Conservation (phyloP, 2,888 invertebrate species). For the Choreutis nemorana region DNA sequence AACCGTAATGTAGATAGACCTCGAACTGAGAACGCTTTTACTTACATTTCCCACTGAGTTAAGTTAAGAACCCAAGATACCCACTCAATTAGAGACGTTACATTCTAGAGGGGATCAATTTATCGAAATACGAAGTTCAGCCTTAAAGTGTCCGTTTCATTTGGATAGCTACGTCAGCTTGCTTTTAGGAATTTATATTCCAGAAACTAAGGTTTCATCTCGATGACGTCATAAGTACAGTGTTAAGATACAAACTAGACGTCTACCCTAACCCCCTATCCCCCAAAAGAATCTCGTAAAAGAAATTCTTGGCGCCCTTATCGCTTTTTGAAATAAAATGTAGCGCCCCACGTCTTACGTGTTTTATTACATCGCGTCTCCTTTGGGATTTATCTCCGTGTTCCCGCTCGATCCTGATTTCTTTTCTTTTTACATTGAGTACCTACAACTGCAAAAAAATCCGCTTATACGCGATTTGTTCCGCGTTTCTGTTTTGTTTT, state of each 20-base stretch:
- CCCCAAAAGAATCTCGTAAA: slow-evolving; percentile 56
- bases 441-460: slow-evolving; percentile 35
- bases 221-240: too few species aligned
- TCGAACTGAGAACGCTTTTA: slow-evolving; percentile 13
- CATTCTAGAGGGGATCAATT: too few species aligned
- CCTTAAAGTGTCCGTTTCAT: too few species aligned
- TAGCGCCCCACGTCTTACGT: slow-evolving; percentile 55
- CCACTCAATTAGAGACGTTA: too few species aligned
- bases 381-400: slow-evolving; percentile 59
- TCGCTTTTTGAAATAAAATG: slow-evolving; percentile 65
- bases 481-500: slow-evolving; percentile 25
- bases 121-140: too few species aligned
- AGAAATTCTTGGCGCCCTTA: slow-evolving; percentile 61
- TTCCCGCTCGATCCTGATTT: slow-evolving; percentile 22
- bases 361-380: slow-evolving; percentile 59
- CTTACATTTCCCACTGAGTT: slow-evolving; percentile 2
- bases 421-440: slow-evolving; percentile 26
- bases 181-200: too few species aligned
- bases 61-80: too few species aligned
- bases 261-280: slow-evolving; percentile 25
- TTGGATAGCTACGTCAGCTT: too few species aligned
- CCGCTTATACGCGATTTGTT: slow-evolving; percentile 37
- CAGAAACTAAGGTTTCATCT: too few species aligned
- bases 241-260: too few species aligned
- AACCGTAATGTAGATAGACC: slow-evolving; percentile 15